phyloP scores from a whole-genome alignment of 2,888 invertebrate species.

The Palloptera scutellata region DNA sequence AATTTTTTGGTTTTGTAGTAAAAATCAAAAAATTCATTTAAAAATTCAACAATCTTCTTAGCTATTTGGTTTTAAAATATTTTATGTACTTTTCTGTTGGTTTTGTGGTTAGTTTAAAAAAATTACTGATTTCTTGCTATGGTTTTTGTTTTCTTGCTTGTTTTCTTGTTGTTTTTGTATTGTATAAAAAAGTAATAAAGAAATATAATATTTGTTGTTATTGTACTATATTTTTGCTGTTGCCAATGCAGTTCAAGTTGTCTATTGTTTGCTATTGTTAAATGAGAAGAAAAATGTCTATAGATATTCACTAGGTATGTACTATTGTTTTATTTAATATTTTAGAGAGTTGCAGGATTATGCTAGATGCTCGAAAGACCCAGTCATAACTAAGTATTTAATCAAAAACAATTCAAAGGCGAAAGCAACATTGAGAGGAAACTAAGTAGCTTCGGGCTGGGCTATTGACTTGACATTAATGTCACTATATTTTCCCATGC shows the following conservation, averaged over 20 bases:
- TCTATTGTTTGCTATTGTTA: constrained; percentile 20
- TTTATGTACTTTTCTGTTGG: constrained; percentile 17
- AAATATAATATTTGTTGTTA: constrained; percentile 36
- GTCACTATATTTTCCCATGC: no score
- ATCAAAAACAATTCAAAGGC: no score
- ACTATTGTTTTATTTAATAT: constrained; percentile 20
- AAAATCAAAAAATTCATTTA: constrained; percentile 32
- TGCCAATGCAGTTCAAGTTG: constrained; percentile 15
- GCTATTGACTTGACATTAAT: no score
- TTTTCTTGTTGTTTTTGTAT: constrained; percentile 22
- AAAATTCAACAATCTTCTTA: constrained; percentile 26
- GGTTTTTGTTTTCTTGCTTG: constrained; percentile 22
- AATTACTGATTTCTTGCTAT: constrained; percentile 25
- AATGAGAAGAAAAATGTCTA: constrained; percentile 34
- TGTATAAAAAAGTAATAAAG: constrained; percentile 38
- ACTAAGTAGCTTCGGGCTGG: no score
- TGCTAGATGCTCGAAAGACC: no score
- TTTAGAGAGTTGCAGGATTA: no score
- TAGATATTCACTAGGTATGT: constrained; percentile 33
- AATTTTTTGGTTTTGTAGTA: constrained; percentile 27
- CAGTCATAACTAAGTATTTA: no score
- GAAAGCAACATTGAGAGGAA: no score
- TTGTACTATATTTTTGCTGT: constrained; percentile 34
- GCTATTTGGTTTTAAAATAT: constrained; percentile 20
- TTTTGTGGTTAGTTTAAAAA: neutral